A percentile compares a stretch with the other conserved stretches of the same genome.
phyloP scores from a whole-genome alignment of 2,113 vertebrate genomes.

The Setophaga coronata region DNA sequence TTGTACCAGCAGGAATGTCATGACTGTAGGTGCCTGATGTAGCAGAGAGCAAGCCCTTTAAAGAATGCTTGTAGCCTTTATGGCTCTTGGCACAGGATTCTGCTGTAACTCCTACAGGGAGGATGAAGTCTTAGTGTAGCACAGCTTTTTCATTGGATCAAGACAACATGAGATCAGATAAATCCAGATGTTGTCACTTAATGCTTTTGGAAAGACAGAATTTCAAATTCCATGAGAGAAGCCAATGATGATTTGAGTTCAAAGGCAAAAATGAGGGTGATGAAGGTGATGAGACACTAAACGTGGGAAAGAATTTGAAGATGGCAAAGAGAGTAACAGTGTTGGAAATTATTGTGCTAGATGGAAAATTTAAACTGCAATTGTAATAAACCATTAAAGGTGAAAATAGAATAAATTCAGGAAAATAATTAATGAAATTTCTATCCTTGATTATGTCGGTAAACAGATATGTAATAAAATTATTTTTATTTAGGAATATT shows the following conservation, averaged over 20 bases:
- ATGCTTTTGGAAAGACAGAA: not conserved
- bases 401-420: not conserved
- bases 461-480: not conserved
- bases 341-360: not conserved
- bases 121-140: not conserved
- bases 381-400: not conserved
- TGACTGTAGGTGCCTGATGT: not conserved
- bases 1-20: not conserved
- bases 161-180: not conserved
- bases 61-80: not conserved
- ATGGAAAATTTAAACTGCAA: not conserved
- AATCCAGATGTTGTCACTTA: not conserved
- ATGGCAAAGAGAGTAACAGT: not conserved
- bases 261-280: not conserved
- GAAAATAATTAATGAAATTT: not conserved
- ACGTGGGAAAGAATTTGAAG: not conserved
- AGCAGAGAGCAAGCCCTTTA: not conserved
- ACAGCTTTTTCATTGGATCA: not conserved
- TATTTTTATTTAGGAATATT: not conserved
- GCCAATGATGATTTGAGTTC: not conserved
- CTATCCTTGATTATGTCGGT: not conserved
- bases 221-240: not conserved
- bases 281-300: not conserved
- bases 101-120: not conserved
- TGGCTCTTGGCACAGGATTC: not conserved